phyloP scores from a whole-genome alignment of 2,888 invertebrate genomes.

The Barypeithes pellucidus region DNA sequence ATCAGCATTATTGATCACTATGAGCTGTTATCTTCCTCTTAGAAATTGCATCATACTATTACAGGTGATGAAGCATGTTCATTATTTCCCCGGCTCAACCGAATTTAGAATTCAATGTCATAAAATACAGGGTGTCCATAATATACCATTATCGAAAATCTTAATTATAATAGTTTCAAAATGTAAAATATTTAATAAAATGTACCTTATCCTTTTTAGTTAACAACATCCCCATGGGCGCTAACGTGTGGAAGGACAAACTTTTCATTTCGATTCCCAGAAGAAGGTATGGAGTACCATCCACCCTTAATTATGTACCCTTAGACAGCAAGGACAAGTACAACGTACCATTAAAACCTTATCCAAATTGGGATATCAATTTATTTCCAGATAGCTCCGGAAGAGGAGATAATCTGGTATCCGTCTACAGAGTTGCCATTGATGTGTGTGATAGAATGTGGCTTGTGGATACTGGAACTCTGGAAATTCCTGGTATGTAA shows the following conservation, averaged over 20 bases:
- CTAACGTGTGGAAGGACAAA: conserved; percentile 77
- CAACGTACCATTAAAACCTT: conserved; percentile 74
- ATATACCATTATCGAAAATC: too few relatives aligned
- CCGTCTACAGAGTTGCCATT: conserved; percentile 81
- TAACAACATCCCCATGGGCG: conserved; percentile 81
- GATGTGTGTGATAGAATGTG: conserved; percentile 84
- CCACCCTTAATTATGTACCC: conserved; percentile 71
- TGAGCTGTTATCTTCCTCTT: too few relatives aligned
- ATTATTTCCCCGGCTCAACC: too few relatives aligned
- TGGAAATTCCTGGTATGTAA: conserved; percentile 77
- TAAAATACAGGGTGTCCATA: too few relatives aligned
- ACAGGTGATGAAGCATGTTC: too few relatives aligned
- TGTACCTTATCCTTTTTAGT: conserved; percentile 65
- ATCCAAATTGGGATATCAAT: conserved; percentile 76
- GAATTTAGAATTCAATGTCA: too few relatives aligned
- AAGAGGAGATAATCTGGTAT: conserved; percentile 71
- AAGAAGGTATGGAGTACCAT: conserved; percentile 75
- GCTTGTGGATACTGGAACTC: conserved; percentile 84
- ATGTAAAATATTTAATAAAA: too few relatives aligned
- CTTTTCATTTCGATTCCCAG: conserved; percentile 83
- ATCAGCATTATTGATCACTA: too few relatives aligned
- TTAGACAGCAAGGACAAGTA: conserved; percentile 63
- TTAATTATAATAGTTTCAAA: too few relatives aligned
- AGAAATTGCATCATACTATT: too few relatives aligned
- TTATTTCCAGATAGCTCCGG: conserved; percentile 69